Evolutionary conservation across 2,797 vertebrate genomes (phyloP).

Genomic region (Loris lydekkerianus): DNA sequence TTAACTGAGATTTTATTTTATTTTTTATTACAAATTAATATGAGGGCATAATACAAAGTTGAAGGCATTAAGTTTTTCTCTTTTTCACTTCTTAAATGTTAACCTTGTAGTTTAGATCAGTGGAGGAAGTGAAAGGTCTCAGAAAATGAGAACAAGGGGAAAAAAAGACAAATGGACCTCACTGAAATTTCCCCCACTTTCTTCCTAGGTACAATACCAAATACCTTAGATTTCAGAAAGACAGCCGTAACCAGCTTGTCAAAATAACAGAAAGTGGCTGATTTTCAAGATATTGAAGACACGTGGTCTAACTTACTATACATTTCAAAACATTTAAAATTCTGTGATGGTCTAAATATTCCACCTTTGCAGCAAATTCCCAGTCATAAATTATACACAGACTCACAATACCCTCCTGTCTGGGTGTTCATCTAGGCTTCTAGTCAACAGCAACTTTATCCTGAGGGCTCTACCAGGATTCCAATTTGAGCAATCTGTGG

Average conservation of each 20-base stretch:
- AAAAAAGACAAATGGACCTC: conserved; percentile 22
- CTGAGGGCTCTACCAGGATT: conserved; percentile 49
- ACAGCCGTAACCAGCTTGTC: conserved; percentile 46
- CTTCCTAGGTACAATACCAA: conserved; percentile 26
- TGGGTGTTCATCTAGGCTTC: conserved; percentile 11
- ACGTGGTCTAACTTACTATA: conserved; percentile 35
- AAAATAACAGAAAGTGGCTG: conserved; percentile 58
- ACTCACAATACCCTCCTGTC: conserved; percentile 32
- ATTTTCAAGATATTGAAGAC: conserved; percentile 43
- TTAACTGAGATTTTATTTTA: too few species aligned
- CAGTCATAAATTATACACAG: conserved; percentile 75
- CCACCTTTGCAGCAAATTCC: conserved; percentile 53
- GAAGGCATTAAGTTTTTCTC: conserved; percentile 2
- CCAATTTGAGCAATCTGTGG: background rate
- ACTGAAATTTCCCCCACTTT: background rate
- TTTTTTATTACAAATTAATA: too few species aligned
- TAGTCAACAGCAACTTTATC: conserved; percentile 64
- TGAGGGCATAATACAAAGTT: background rate
- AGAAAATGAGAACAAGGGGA: conserved; percentile 61
- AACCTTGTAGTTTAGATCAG: conserved; percentile 64
- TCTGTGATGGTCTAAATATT: conserved; percentile 67
- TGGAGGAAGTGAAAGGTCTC: conserved; percentile 50
- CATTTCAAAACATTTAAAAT: conserved; percentile 75
- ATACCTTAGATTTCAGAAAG: conserved; percentile 61
- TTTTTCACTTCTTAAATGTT: conserved; percentile 60